Evolutionary conservation across 2,888 invertebrate species (phyloP).

Genomic region (Eumerus sabulonum): DNA sequence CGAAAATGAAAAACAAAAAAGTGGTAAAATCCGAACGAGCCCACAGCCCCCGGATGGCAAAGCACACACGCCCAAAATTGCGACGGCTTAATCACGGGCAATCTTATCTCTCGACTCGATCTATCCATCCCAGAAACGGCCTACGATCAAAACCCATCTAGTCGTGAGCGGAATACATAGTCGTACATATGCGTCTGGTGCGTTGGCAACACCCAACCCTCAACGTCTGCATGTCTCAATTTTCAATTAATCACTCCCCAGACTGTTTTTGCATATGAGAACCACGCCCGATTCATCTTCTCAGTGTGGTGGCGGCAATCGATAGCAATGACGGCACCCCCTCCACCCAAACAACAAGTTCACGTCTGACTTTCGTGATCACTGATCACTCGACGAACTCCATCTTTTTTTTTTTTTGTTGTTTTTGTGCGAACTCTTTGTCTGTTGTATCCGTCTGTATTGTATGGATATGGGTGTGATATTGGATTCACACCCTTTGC

Average conservation of each 20-base stretch:
- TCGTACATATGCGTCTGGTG: no score
- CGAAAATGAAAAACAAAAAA: no score
- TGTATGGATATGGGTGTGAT: conserved; percentile 43
- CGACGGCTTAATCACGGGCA: no score
- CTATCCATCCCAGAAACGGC: no score
- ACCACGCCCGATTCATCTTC: conserved; percentile 61
- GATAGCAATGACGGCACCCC: conserved; percentile 4
- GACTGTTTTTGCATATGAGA: conserved; percentile 29
- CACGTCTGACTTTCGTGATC: background rate
- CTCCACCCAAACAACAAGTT: conserved; percentile 21
- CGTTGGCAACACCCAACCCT: conserved; percentile 48
- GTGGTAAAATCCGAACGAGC: no score
- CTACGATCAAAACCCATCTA: no score
- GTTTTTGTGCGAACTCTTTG: conserved; percentile 1
- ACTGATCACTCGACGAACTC: background rate
- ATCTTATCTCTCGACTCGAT: no score
- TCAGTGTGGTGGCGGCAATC: conserved; percentile 2
- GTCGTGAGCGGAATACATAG: no score
- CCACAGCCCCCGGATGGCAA: no score
- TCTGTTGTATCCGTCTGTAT: conserved; percentile 23
- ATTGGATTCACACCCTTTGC: conserved; percentile 60
- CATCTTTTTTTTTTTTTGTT: conserved; percentile 15
- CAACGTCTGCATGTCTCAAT: conserved; percentile 61
- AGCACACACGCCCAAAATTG: no score
- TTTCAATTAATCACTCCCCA: conserved; percentile 62